A percentile compares a stretch with the other conserved stretches of the same genome.
These are phyloP conservation scores for Eclectus roratus DNA, from an alignment of 2,113 vertebrate genomes.

Conservation along the genomic window DNA sequence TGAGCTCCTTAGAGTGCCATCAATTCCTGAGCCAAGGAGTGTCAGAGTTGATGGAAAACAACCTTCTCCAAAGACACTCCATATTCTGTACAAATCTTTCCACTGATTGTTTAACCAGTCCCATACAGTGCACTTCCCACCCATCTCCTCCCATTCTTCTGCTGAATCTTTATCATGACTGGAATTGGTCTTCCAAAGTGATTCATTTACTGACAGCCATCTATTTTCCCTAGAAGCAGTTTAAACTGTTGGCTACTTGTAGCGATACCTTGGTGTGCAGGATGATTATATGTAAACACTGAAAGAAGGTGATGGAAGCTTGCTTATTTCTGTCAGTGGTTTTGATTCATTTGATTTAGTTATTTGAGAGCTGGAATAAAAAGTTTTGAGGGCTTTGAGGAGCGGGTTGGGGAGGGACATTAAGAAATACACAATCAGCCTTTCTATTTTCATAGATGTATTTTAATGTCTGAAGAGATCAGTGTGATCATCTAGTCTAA, in stretches of 20 bases:
- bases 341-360: neutral
- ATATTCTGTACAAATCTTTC: neutral
- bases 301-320: neutral
- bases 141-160: neutral
- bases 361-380: neutral
- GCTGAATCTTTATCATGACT: neutral
- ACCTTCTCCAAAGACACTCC: constrained; percentile 45
- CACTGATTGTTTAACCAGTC: neutral
- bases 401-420: neutral
- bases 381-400: neutral
- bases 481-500: constrained; percentile 11
- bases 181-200: neutral
- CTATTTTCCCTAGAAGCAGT: neutral
- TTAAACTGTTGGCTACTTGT: neutral
- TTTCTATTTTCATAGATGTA: neutral
- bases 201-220: neutral
- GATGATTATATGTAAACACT: neutral
- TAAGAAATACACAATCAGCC: constrained; percentile 15
- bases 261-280: neutral
- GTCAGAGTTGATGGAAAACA: constrained; percentile 8
- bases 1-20: constrained; percentile 4
- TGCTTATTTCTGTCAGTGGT: neutral
- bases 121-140: neutral
- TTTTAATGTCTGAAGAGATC: constrained; percentile 30
- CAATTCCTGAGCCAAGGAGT: neutral